Percentiles rank a stretch among this genome's conserved stretches.
Conservation (phyloP, 2,888 invertebrate genomes). For the Catocala fraxini region DNA sequence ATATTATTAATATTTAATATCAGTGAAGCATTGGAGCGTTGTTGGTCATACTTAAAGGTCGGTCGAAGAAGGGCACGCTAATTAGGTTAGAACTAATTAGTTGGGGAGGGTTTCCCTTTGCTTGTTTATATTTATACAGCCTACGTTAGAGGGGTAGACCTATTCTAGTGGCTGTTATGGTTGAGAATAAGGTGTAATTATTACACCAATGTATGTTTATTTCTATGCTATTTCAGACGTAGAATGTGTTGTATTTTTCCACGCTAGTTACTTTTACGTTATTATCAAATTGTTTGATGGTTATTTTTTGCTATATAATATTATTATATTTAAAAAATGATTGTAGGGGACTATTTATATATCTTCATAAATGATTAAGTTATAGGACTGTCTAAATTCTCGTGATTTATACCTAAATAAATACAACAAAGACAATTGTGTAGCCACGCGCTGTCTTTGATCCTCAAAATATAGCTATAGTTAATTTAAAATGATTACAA, state of each 20-base stretch:
- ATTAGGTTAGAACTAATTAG: slow-evolving; percentile 83
- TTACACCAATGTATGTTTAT: slow-evolving; percentile 4
- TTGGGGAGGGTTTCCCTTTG: slow-evolving; percentile 61
- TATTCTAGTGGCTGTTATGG: slow-evolving; percentile 47
- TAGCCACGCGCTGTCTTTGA: no score
- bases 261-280: not conserved
- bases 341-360: no score
- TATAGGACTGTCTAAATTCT: no score
- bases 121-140: slow-evolving; percentile 62
- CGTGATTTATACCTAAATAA: no score
- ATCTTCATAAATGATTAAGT: no score
- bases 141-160: slow-evolving; percentile 40
- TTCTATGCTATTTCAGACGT: not conserved
- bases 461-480: no score
- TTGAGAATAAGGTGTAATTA: slow-evolving; percentile 27
- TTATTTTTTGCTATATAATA: no score
- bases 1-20: slow-evolving; percentile 20
- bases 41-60: slow-evolving; percentile 54
- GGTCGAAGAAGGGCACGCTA: slow-evolving; percentile 62
- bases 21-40: slow-evolving; percentile 23
- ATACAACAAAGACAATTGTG: no score
- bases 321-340: no score
- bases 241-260: not conserved
- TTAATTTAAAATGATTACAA: no score
- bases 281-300: no score